These are phyloP conservation scores for Conops quadrifasciatus DNA, from an alignment of 2,888 invertebrate species.

Conservation along the genomic window DNA sequence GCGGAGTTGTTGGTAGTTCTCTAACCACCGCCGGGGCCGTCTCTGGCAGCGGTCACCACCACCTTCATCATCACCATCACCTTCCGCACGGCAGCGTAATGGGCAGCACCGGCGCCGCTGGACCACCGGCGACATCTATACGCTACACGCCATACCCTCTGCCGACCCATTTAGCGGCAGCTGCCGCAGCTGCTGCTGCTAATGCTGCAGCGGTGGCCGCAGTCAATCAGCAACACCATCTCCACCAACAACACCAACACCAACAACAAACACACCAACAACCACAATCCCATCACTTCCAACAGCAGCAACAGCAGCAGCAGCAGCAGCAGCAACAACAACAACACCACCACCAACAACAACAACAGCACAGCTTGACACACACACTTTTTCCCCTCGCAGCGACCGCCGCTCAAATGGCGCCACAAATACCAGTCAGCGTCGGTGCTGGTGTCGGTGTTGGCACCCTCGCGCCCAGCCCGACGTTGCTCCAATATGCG, in stretches of 20 bases:
- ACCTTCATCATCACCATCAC: constrained; percentile 52
- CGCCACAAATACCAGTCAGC: constrained; percentile 41
- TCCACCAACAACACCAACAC: constrained; percentile 57
- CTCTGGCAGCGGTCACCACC: constrained; percentile 48
- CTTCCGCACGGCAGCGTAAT: constrained; percentile 47
- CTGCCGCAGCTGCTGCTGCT: constrained; percentile 58
- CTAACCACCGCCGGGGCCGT: constrained; percentile 53
- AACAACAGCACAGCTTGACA: constrained; percentile 49
- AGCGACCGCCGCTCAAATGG: constrained; percentile 30
- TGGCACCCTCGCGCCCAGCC: constrained; percentile 62
- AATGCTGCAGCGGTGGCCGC: constrained; percentile 55
- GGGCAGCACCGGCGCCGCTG: constrained; percentile 45
- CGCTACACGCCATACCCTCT: constrained; percentile 73
- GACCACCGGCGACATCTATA: constrained; percentile 64
- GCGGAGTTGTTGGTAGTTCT: constrained; percentile 59
- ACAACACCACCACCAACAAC: constrained; percentile 53
- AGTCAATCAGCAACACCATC: constrained; percentile 66
- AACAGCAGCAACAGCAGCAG: constrained; percentile 62
- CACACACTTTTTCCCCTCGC: constrained; percentile 46
- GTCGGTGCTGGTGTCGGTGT: constrained; percentile 40
- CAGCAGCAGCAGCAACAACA: constrained; percentile 54
- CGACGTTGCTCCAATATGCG: constrained; percentile 68
- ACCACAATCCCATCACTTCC: constrained; percentile 60
- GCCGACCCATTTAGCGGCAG: constrained; percentile 66
- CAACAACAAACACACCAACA: constrained; percentile 55